A percentile compares a stretch with the other conserved stretches of the same genome.
Conservation (phyloP, 2,888 invertebrate genomes). For the Oligia fasciuncula region DNA sequence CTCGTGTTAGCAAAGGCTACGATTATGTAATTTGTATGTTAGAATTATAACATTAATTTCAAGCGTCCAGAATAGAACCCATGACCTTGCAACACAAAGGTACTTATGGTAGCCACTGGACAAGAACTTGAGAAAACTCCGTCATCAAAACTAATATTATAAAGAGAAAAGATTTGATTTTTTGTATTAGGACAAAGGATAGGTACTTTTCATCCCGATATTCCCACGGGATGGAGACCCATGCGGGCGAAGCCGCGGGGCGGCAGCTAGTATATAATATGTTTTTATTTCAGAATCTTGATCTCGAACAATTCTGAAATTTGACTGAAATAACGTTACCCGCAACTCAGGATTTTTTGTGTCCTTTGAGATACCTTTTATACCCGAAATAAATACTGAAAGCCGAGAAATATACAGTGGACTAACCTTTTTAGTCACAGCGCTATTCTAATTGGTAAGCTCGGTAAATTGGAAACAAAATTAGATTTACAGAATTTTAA, state of each 20-base stretch:
- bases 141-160: not conserved
- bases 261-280: not conserved
- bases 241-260: not conserved
- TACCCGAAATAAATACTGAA: constrained; percentile 6
- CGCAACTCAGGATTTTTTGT: not conserved
- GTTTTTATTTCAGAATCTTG: not conserved
- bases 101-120: not conserved
- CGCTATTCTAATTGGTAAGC: not conserved
- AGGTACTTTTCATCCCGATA: not conserved
- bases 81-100: constrained; percentile 38
- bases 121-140: not conserved
- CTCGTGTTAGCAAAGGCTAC: constrained; percentile 43
- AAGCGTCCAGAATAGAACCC: constrained; percentile 22
- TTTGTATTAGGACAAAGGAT: not conserved
- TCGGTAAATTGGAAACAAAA: not conserved
- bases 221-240: not conserved
- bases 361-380: not conserved
- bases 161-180: not conserved
- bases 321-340: not conserved
- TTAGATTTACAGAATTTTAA: not conserved
- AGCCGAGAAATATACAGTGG: not conserved
- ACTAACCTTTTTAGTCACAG: not conserved
- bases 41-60: constrained; percentile 54
- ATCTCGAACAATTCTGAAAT: not conserved
- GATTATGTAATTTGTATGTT: constrained; percentile 59